Conservation (phyloP, 1,140 invertebrate species). For the Atta colombica region DNA sequence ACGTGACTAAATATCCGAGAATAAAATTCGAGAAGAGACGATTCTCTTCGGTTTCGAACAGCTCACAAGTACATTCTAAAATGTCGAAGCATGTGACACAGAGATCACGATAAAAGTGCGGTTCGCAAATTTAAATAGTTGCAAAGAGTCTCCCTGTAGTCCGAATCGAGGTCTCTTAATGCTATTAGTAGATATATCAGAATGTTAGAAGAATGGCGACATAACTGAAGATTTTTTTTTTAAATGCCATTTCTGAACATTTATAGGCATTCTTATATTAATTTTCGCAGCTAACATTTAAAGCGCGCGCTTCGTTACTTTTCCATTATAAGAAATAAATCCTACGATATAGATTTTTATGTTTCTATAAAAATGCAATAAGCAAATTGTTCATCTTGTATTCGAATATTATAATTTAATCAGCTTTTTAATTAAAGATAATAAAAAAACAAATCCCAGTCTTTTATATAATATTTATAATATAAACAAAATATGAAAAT, state of each 20-base stretch:
- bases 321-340: constrained; percentile 1
- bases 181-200: not conserved
- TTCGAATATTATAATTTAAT: constrained; percentile 3
- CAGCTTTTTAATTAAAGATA: constrained; percentile 9
- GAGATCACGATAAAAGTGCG: constrained; percentile 42
- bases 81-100: constrained; percentile 63
- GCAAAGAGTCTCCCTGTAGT: constrained; percentile 57
- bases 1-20: constrained; percentile 21
- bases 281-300: not conserved
- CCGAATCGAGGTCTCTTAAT: constrained; percentile 47
- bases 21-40: constrained; percentile 43
- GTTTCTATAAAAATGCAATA: not conserved
- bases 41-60: constrained; percentile 39
- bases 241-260: constrained; percentile 22
- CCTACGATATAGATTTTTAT: not conserved
- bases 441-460: not conserved
- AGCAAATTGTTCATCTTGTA: not conserved
- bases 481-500: not conserved
- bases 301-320: not conserved
- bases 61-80: constrained; percentile 55
- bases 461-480: not conserved
- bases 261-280: not conserved
- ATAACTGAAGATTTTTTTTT: not conserved
- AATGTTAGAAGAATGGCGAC: constrained; percentile 4
- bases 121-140: constrained; percentile 56